Evolutionary conservation across 1,140 invertebrate species (phyloP).

Genomic region (Micrasema longulum): DNA sequence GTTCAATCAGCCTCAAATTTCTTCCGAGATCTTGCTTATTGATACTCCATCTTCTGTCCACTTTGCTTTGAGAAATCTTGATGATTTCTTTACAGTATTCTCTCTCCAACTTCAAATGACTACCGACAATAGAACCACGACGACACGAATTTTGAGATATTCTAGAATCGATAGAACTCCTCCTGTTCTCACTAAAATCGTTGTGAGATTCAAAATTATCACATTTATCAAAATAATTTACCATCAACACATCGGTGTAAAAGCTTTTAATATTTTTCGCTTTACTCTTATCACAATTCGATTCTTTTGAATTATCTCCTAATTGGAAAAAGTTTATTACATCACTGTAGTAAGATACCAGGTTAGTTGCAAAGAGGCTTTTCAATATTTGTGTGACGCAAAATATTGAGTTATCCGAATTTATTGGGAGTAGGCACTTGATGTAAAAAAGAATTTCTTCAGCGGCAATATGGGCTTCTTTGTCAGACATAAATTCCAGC

Average conservation of each 20-base stretch:
- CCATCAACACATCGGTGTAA: slow-evolving; percentile 46
- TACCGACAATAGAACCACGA: slow-evolving; percentile 3
- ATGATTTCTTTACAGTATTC: slow-evolving; percentile 62
- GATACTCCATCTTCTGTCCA: slow-evolving; percentile 66
- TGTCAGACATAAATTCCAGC: slow-evolving; percentile 80
- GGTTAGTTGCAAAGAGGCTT: slow-evolving; percentile 85
- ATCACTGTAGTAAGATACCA: slow-evolving; percentile 75
- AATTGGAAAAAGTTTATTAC: slow-evolving; percentile 54
- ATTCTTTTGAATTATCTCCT: slow-evolving; percentile 11
- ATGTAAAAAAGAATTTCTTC: slow-evolving; percentile 87
- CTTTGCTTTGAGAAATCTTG: slow-evolving; percentile 63
- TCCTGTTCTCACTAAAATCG: neutral
- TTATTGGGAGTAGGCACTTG: slow-evolving; percentile 77
- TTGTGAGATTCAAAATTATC: slow-evolving; percentile 3
- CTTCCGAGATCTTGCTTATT: slow-evolving; percentile 79
- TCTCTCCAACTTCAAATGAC: slow-evolving; percentile 55
- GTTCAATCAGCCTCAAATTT: slow-evolving; percentile 90
- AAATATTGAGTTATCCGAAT: slow-evolving; percentile 77
- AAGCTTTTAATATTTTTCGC: slow-evolving; percentile 26
- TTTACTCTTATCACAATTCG: slow-evolving; percentile 5
- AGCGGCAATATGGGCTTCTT: slow-evolving; percentile 78
- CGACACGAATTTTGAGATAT: neutral
- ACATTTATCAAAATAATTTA: slow-evolving; percentile 23
- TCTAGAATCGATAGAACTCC: slow-evolving; percentile 14
- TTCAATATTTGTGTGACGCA: slow-evolving; percentile 88